Evolutionary conservation across 2,888 invertebrate genomes (phyloP), one percentile per base, ranked within the genome.

Genomic region (Drosophila conformis): DNA sequence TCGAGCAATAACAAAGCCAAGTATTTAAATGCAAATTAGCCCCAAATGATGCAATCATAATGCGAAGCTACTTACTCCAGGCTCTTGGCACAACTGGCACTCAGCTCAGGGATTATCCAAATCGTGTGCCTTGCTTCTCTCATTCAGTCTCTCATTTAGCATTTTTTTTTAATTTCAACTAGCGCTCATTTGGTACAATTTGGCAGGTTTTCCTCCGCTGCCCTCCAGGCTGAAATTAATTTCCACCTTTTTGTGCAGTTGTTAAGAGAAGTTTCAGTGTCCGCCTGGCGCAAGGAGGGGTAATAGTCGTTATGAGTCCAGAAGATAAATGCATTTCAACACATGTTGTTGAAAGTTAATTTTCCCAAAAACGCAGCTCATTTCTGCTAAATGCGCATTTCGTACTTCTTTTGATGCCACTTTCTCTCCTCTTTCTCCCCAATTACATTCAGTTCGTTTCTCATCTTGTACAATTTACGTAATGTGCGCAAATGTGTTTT

Each of bases 261-360:
- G 68, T 69, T 76, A 70, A 68, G 62, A 69, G 57, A 73, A 73
- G 73, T 77, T 74, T 67, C 57, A 65, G 69, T 46, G 60, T 64
- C 67, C 69, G 49, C 48, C 57, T 62, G 73, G 68, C 31, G 29
- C 31, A 33, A 35, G 36, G 49, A 42, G 35, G 33, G 49, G 48
- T 58, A 40, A 46, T 21, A 59, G 65, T 80, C 80, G 74, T 80
- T 82, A 75, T 75, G 80, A 85, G 76, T 61, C 74, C 80, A 73
- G 88, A 87, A 87, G 87, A 87, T 87, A 87, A 90, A 87, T 87
- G 90, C 90, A 73, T 87, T 87, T 80, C 82, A 90, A 89, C 87
- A 87, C 85, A 87, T 87, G 90, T 87, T 87, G 90, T 87, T 87
- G 87, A 87, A 90, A 87, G 89, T 90, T 87, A 90, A 90, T 90